Percentiles rank a stretch among this genome's conserved stretches.
phyloP scores from a whole-genome alignment of 2,888 invertebrate species.

The Drosophila sordidula region DNA sequence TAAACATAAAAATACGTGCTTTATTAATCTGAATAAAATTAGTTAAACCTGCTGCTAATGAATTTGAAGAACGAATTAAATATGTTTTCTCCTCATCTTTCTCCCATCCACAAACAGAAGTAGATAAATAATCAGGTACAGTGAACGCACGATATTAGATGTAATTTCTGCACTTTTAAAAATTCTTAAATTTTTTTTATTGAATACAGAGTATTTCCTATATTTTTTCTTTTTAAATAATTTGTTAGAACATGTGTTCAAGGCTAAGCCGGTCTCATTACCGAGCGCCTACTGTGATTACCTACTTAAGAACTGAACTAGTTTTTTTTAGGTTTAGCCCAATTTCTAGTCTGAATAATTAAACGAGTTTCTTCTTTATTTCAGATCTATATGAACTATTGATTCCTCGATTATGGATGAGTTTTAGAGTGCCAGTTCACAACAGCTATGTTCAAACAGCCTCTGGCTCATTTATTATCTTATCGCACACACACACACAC shows the following conservation, averaged over 20 bases:
- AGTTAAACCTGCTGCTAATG: too few species aligned
- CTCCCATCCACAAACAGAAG: background rate
- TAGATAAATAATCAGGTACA: too few species aligned
- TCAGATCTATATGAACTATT: background rate
- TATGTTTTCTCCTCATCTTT: too few species aligned
- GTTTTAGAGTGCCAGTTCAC: background rate
- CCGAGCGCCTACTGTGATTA: background rate
- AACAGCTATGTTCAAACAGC: background rate
- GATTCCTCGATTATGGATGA: background rate
- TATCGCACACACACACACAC: slow-evolving; percentile 6
- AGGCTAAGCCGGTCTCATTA: too few species aligned
- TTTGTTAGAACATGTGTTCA: too few species aligned
- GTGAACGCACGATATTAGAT: too few species aligned
- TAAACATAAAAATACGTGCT: background rate
- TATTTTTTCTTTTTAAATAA: too few species aligned
- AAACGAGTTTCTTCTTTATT: background rate
- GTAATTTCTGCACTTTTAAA: too few species aligned
- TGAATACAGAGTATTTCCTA: too few species aligned
- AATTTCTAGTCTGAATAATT: background rate
- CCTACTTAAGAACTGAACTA: background rate
- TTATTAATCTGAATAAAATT: background rate
- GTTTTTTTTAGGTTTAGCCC: background rate
- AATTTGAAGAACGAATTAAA: background rate
- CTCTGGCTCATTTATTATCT: slow-evolving; percentile 22
- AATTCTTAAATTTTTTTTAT: too few species aligned